phyloP scores from a whole-genome alignment of 2,888 invertebrate species.

The Volucella zonaria region DNA sequence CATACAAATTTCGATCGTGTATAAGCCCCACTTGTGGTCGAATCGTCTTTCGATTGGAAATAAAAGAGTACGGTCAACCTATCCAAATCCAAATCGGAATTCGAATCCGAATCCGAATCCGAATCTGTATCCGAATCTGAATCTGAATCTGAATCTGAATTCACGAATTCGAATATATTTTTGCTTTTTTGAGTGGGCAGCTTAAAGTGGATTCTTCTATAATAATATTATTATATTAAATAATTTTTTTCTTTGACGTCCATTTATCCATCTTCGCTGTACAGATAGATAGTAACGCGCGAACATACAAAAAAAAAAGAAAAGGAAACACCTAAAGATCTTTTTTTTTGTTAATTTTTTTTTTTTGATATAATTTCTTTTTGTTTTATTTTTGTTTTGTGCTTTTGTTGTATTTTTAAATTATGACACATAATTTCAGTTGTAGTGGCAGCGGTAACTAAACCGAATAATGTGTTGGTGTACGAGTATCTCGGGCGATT shows the following conservation, averaged over 20 bases:
- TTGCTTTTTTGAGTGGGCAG: constrained; percentile 52
- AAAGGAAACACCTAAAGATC: constrained; percentile 54
- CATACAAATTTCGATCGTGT: background rate
- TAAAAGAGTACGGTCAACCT: no score
- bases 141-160: background rate
- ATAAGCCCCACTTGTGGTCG: constrained; percentile 9
- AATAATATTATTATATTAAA: constrained; percentile 66
- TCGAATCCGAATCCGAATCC: background rate
- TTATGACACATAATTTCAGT: constrained; percentile 73
- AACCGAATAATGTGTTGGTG: constrained; percentile 66
- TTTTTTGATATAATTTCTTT: constrained; percentile 36
- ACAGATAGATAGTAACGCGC: constrained; percentile 29
- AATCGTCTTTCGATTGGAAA: background rate
- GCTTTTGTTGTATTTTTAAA: constrained; percentile 74
- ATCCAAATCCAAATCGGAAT: no score
- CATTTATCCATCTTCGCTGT: constrained; percentile 29
- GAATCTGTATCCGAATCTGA: background rate
- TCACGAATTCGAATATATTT: constrained; percentile 20
- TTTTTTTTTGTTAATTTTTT: constrained; percentile 65
- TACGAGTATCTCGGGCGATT: constrained; percentile 49
- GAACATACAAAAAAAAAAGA: constrained; percentile 18
- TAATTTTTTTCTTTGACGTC: constrained; percentile 47
- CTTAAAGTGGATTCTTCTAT: constrained; percentile 62
- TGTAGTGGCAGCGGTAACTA: constrained; percentile 62
- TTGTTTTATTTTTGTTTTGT: constrained; percentile 69